Base-by-base conservation (phyloP, 2,113 vertebrate species). In the Pterocles burchelli region DNA sequence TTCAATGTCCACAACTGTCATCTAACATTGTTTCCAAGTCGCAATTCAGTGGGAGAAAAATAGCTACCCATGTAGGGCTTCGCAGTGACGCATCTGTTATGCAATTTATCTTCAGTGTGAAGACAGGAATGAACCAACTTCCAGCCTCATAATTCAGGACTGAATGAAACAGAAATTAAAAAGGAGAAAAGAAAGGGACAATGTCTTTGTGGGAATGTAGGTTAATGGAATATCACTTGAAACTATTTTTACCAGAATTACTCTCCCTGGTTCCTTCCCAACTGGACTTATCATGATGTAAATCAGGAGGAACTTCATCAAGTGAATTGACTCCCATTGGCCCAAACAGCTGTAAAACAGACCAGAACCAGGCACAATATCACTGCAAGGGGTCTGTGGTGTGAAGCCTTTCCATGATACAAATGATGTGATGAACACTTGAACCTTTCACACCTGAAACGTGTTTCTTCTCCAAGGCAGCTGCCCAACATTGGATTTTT, bases 11-110 rank as follows among this genome's bases (percentile, higher is more conserved):
- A 68, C 93, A 96, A 93, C 72, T 95, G 88, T 94, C 93, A 94
- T 92, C 93, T 87, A 92, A 92, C 90, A 96, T 91, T 96, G 90
- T 96, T 95, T 97, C 90, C 73, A 78, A 84, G 92, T 66, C 17
- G 43, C 90, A 88, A 57, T 95, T 96, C 90, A 78, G 92, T 92
- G 79, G 95, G 93, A 93, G 88, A 96, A 95, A 96, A 96, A 90
- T 72, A 97, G 76, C 83, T 33, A 52, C 72, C 95, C 85, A 87
- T 61, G 90, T 54, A 94, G 90, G 70, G 80, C 48, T 92, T 84
- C 59, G 41, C 48, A 80, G 90, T 57, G 68, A 93, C 92, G 87
- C 90, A 75, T 93, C 90, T 93, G 92, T 73, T 93, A 25, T 26
- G 63, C 86, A 90, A 92, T 96, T 90, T 92, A 81, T 96, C 92